These are phyloP conservation scores for Trachemys scripta DNA, from an alignment of 2,113 vertebrate genomes.

Conservation along the genomic window DNA sequence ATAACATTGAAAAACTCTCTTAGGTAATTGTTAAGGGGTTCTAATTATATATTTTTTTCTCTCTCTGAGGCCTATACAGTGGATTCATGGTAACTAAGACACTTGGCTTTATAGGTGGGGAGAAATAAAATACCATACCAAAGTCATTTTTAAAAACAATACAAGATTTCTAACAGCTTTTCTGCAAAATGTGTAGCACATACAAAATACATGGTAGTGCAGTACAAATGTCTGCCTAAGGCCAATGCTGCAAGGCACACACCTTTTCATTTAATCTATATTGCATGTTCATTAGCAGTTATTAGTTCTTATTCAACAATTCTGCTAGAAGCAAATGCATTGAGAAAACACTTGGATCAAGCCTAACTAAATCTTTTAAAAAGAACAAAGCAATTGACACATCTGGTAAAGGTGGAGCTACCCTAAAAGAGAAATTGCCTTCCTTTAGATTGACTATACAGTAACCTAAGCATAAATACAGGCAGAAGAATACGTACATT, in stretches of 20 bases:
- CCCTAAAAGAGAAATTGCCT: neutral
- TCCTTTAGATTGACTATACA: neutral
- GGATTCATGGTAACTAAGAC: neutral
- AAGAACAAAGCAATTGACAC: neutral
- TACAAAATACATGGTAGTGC: neutral
- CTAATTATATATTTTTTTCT: neutral
- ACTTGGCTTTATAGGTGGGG: neutral
- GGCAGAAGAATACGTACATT: neutral
- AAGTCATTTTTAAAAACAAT: neutral
- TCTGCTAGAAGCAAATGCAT: neutral
- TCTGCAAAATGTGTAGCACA: neutral
- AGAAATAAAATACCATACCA: neutral
- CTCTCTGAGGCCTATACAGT: neutral
- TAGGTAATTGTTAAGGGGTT: neutral
- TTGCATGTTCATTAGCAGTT: accelerated
- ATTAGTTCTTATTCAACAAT: neutral
- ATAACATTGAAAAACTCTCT: neutral
- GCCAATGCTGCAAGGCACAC: neutral
- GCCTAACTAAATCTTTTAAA: neutral
- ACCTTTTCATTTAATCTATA: neutral
- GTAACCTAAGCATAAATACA: neutral
- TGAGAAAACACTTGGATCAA: slow-evolving; percentile 5
- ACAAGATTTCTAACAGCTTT: neutral
- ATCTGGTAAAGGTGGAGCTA: neutral
- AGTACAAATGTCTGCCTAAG: neutral